phyloP scores from a whole-genome alignment of 1,140 invertebrate genomes.

The Drosophila murphyi region DNA sequence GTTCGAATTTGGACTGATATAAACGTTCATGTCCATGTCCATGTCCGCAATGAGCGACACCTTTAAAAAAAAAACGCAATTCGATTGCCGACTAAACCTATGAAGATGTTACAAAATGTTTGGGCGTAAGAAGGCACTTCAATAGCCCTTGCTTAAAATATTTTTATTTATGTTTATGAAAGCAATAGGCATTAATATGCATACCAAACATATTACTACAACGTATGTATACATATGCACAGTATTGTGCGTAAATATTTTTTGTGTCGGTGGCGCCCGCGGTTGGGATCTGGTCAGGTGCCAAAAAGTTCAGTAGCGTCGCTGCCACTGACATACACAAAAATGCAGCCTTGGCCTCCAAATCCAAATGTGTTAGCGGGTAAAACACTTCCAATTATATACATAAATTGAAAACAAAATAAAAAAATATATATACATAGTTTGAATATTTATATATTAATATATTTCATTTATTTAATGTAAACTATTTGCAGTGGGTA shows the following conservation, averaged over 20 bases:
- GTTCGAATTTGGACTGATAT: conserved; percentile 29
- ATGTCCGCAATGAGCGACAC: conserved; percentile 37
- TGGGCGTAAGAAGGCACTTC: conserved; percentile 1
- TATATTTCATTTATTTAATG: too few species aligned
- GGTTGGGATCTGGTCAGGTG: conserved; percentile 38
- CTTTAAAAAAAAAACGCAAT: conserved; percentile 36
- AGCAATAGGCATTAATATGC: conserved; percentile 34
- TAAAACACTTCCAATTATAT: neutral
- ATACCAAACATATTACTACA: conserved; percentile 8
- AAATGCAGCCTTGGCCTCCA: conserved; percentile 44
- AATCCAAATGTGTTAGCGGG: conserved; percentile 30
- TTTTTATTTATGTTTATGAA: conserved; percentile 23
- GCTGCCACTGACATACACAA: conserved; percentile 30
- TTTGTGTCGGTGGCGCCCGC: conserved; percentile 28
- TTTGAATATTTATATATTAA: too few species aligned
- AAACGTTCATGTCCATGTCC: conserved; percentile 14
- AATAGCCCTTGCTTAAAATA: conserved; percentile 4
- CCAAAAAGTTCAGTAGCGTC: conserved; percentile 40
- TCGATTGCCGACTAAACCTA: conserved; percentile 10
- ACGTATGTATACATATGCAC: conserved; percentile 1
- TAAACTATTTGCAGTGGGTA: too few species aligned
- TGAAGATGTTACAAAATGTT: conserved; percentile 25
- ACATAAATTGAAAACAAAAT: too few species aligned
- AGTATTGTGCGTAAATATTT: conserved; percentile 4
- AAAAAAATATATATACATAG: too few species aligned